These are phyloP conservation scores for Neostethus bicornis DNA, from an alignment of 2,797 vertebrate genomes.

Conservation along the genomic window DNA sequence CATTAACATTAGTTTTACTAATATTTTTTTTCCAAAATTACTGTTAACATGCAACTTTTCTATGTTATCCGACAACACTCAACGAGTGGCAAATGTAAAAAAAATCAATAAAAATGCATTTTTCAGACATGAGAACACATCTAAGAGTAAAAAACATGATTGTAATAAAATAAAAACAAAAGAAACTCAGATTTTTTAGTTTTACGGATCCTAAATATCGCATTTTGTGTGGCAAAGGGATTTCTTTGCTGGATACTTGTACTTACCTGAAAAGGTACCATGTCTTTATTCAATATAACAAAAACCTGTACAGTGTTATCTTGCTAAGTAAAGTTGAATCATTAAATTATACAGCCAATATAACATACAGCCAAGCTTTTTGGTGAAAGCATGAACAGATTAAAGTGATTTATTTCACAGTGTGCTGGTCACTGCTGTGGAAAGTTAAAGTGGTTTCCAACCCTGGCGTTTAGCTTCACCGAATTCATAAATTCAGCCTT, in stretches of 20 bases:
- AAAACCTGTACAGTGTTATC: conserved; percentile 77
- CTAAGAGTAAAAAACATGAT: conserved; percentile 17
- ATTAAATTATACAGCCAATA: conserved; percentile 48
- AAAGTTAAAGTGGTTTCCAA: conserved; percentile 33
- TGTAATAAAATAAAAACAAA: conserved; percentile 14
- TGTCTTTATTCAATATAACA: conserved; percentile 65
- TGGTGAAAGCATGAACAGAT: conserved; percentile 48
- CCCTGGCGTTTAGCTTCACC: conserved; percentile 54
- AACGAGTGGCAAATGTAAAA: conserved; percentile 56
- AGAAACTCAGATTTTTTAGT: conserved; percentile 27
- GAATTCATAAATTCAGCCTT: conserved; percentile 51
- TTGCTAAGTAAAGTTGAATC: conserved; percentile 60
- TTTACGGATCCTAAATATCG: conserved; percentile 25
- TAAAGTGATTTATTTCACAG: conserved; percentile 46
- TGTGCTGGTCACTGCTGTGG: conserved; percentile 77
- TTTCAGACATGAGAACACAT: conserved; percentile 22
- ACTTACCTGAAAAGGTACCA: conserved; percentile 47
- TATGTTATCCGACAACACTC: conserved; percentile 61
- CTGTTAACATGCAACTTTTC: conserved; percentile 46
- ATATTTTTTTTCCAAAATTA: conserved; percentile 32
- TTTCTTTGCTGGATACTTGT: conserved; percentile 57
- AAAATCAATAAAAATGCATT: too few relatives aligned
- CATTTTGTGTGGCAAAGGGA: conserved; percentile 50
- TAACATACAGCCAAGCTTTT: conserved; percentile 39
- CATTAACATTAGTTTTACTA: conserved; percentile 47